These are phyloP conservation scores for Phaonia tiefii DNA, from an alignment of 2,888 invertebrate genomes.

Conservation along the genomic window DNA sequence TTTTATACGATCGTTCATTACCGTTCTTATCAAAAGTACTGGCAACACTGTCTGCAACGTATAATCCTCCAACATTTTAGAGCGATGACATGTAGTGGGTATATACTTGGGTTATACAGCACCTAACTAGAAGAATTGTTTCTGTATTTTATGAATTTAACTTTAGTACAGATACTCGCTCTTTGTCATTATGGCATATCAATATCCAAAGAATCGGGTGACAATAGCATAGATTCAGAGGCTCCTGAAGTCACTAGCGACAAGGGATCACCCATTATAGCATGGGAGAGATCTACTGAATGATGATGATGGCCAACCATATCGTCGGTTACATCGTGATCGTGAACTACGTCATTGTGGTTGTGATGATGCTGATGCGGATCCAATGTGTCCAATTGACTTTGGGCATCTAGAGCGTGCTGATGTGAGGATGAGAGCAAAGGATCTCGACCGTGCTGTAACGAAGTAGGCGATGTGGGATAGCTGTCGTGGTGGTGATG, in stretches of 20 bases:
- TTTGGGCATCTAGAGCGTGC: constrained; percentile 66
- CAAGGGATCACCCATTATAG: constrained; percentile 81
- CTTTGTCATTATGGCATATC: constrained; percentile 81
- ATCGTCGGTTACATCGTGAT: constrained; percentile 65
- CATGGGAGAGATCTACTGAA: constrained; percentile 76
- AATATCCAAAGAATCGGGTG: constrained; percentile 82
- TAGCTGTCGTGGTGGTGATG: constrained; percentile 61
- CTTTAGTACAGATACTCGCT: neutral
- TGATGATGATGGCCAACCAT: constrained; percentile 70
- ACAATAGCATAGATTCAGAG: constrained; percentile 81
- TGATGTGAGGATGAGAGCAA: constrained; percentile 77
- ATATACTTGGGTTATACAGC: too few species aligned
- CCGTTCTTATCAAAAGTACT: too few species aligned
- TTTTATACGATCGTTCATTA: too few species aligned
- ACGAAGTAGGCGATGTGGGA: constrained; percentile 66
- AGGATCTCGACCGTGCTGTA: constrained; percentile 75
- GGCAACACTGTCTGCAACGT: too few species aligned
- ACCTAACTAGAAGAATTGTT: too few species aligned
- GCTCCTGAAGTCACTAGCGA: constrained; percentile 72
- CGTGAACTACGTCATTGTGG: constrained; percentile 65
- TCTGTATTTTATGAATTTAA: too few species aligned
- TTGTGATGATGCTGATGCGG: constrained; percentile 66
- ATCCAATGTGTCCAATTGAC: constrained; percentile 65
- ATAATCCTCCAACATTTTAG: too few species aligned
- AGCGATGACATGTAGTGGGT: too few species aligned